Evolutionary conservation across 2,113 vertebrate genomes (phyloP), one percentile per base, ranked within the genome.

Genomic region (Neolamprologus brichardi): DNA sequence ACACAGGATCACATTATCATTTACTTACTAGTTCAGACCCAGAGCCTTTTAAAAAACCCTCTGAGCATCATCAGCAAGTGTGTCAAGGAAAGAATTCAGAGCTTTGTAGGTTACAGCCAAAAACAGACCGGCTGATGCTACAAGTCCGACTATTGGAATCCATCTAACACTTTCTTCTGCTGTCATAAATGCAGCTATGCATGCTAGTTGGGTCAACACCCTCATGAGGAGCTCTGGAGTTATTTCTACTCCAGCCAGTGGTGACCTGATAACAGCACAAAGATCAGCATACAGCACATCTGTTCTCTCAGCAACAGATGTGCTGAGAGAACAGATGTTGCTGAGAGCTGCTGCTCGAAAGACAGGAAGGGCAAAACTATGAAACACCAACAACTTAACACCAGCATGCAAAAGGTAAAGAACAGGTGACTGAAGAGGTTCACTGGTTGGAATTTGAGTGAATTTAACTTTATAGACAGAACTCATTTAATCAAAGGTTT

Each of bases 251-350:
- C 3, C 49, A 52, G 8, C 5, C 49, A 52, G 0, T 52, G 49
- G 49, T 52, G 49, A 52, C 18, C 2, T 5, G 49, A 52, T 0
- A 5, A 52, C 49, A 52, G 49, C 5, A 3, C 49, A 52, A 52
- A 52, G 49, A 10, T 52, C 8, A 52, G 1, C 5, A 52, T n/a
- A 0, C 3, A 0, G 8, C 18, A 52, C 18, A 10, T 1, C 0
- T 52, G 49, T 52, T 52, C 1, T 52, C 49, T 1, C 8, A 52
- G 49, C 49, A n/a, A n/a, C n/a, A n/a, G n/a, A n/a, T n/a, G n/a
- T n/a, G n/a, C n/a, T n/a, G n/a, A n/a, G n/a, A n/a, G n/a, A n/a
- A n/a, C n/a, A n/a, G n/a, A n/a, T n/a, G n/a, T n/a, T n/a, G n/a
- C n/a, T n/a, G n/a, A n/a, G 8, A 51, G 4, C 49, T 52, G 49